Base-by-base conservation (phyloP, 1,140 invertebrate genomes). In the Lethrus apterus region DNA sequence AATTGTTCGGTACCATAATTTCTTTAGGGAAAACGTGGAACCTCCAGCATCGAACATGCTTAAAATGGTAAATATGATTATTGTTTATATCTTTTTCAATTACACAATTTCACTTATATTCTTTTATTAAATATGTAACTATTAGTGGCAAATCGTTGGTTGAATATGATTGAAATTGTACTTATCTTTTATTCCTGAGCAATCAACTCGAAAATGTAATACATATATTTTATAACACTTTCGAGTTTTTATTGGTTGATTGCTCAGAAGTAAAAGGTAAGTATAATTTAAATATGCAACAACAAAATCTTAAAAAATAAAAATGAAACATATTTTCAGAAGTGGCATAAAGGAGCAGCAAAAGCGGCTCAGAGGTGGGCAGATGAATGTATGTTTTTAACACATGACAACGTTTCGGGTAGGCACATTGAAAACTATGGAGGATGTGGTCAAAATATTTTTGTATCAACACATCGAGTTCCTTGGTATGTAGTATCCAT, bases 391-490 rank as follows among this genome's bases (percentile, higher is more conserved):
- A 65, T 75, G 46, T 76, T 80, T 48, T 67, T 89, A 13, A 72
- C 73, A 8, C 86, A 90, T 62, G 84, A 86, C 59, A 77, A 78
- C 45, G 65, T 75, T 2, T 73, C 70, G 10, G 81, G 83, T 29
- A 71, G 84, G 29, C 75, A 75, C 51, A 75, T 80, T 4, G 73
- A 83, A 30, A 68, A 75, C 38, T 81, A 81, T 50, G 86, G 86
- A 13, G 67, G 75, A 19, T 89, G 85, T 60, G 86, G 86, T 14
- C 86, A 90, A 65, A 90, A 89, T 65, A 83, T 89, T 44, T 89
- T 89, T 60, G 80, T 88, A 10, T 75, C 84, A n/a, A 80, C 82
- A 2, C 77, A 81, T 40, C 78, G 81, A 70, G 84, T 86, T 29
- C 84, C 84, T 19, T 90, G 86, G 86, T 89, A 70, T 73, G n/a